Percentiles rank a stretch among this genome's conserved stretches.
These are phyloP conservation scores for Trachythela sp. DNA, from an alignment of 64 coral and sea anemone genomes.

Conservation along the genomic window DNA sequence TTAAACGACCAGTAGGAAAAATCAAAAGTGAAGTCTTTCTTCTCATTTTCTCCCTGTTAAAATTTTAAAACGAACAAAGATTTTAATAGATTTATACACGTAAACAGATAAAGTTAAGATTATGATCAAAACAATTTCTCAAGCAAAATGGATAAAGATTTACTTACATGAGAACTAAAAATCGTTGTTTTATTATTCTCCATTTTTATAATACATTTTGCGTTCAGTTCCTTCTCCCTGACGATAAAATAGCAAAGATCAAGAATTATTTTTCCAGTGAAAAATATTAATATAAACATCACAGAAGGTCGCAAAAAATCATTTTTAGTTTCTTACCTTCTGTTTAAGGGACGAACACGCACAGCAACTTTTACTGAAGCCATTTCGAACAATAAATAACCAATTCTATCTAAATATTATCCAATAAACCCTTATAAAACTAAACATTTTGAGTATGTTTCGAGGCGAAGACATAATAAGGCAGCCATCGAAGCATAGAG, in stretches of 20 bases:
- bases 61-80: neutral
- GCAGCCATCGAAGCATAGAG: neutral
- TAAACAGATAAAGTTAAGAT: neutral
- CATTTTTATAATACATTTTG: constrained; percentile 22
- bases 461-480: neutral
- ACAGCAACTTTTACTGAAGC: constrained; percentile 22
- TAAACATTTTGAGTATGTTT: neutral
- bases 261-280: neutral
- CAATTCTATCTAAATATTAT: neutral
- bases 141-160: neutral
- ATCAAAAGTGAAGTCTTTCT: constrained; percentile 8
- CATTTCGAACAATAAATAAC: neutral
- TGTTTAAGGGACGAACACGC: neutral
- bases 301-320: neutral
- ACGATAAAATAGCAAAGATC: neutral
- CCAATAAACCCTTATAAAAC: neutral
- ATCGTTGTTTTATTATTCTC: constrained; percentile 21
- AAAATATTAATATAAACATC: neutral
- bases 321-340: neutral
- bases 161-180: neutral
- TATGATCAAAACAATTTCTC: neutral
- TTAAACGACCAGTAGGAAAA: constrained; percentile 15
- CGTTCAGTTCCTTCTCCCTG: neutral
- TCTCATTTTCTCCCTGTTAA: neutral
- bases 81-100: neutral